Evolutionary conservation across 1,140 invertebrate genomes (phyloP).

Genomic region (Geopemphigus sp.): DNA sequence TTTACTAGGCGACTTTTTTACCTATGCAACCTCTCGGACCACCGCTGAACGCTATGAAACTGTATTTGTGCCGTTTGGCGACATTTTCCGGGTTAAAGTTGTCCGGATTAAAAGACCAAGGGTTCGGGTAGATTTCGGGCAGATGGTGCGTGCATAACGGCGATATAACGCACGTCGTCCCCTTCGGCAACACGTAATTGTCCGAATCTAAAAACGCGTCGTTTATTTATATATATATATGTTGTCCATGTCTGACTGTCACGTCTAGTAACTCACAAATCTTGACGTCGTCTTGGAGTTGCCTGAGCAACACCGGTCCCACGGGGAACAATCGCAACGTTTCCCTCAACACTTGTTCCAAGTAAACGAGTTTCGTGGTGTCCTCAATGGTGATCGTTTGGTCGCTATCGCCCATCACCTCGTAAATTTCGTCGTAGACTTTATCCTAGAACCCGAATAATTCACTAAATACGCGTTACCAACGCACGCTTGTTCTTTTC

Average conservation of each 20-base stretch:
- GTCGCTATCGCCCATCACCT: slow-evolving; percentile 58
- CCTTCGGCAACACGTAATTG: slow-evolving; percentile 59
- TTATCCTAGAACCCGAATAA: slow-evolving; percentile 53
- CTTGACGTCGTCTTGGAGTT: slow-evolving; percentile 59
- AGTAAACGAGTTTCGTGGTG: slow-evolving; percentile 55
- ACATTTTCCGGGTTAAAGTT: slow-evolving; percentile 60
- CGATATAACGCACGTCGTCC: slow-evolving; percentile 67
- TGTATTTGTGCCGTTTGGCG: slow-evolving; percentile 53
- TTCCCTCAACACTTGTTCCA: slow-evolving; percentile 52
- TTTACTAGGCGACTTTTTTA: slow-evolving; percentile 5
- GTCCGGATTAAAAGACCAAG: slow-evolving; percentile 61
- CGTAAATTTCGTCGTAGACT: slow-evolving; percentile 56
- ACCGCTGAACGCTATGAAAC: slow-evolving; percentile 59
- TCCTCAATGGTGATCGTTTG: slow-evolving; percentile 60
- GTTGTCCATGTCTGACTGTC: too few relatives aligned
- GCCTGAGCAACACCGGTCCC: slow-evolving; percentile 63
- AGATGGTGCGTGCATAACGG: slow-evolving; percentile 61
- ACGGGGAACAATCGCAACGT: slow-evolving; percentile 57
- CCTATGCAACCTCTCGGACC: slow-evolving; percentile 60
- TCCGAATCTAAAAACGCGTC: background rate
- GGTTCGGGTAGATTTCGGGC: slow-evolving; percentile 59
- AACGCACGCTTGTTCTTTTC: too few relatives aligned
- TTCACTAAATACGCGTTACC: too few relatives aligned
- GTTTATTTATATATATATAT: too few relatives aligned
- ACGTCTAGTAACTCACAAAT: slow-evolving; percentile 52